Evolutionary conservation across 2,888 invertebrate genomes (phyloP).

Genomic region (Oscheius myriophilus): DNA sequence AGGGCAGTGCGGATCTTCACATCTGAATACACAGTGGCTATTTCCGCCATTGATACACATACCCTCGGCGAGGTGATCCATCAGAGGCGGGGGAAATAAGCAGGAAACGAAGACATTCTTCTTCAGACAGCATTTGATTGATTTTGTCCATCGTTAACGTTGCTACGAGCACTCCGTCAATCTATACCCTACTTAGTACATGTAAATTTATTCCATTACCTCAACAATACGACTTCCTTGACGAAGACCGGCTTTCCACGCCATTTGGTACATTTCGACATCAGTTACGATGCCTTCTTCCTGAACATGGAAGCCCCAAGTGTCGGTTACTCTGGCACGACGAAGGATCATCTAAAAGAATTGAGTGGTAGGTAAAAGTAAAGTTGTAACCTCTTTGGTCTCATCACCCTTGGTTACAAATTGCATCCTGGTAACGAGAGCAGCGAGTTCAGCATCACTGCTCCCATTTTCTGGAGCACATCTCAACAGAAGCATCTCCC

Average conservation of each 20-base stretch:
- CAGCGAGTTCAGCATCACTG: conserved; percentile 77
- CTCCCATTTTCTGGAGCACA: conserved; percentile 77
- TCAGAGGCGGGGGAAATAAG: conserved; percentile 64
- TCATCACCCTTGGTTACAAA: conserved; percentile 80
- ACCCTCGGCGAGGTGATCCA: conserved; percentile 65
- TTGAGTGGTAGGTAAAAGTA: not conserved
- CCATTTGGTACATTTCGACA: conserved; percentile 79
- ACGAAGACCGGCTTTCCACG: conserved; percentile 82
- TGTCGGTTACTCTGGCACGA: conserved; percentile 55
- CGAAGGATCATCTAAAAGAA: conserved; percentile 53
- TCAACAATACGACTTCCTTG: conserved; percentile 90
- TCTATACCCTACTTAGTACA: conserved; percentile 50
- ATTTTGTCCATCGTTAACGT: conserved; percentile 64
- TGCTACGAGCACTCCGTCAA: conserved; percentile 43
- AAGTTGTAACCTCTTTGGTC: conserved; percentile 78
- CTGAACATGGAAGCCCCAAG: conserved; percentile 67
- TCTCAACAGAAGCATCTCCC: conserved; percentile 85
- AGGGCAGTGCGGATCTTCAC: conserved; percentile 65
- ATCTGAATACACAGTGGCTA: conserved; percentile 29
- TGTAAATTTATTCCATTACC: conserved; percentile 62
- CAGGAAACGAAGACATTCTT: conserved; percentile 57
- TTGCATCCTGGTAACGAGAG: conserved; percentile 83
- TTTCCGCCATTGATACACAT: not conserved
- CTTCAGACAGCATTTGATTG: conserved; percentile 57
- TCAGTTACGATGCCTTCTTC: conserved; percentile 85